Percentiles rank a stretch among this genome's conserved stretches.
These are phyloP conservation scores for Chaetodon auriga DNA, from an alignment of 2,113 vertebrate species.

Conservation along the genomic window DNA sequence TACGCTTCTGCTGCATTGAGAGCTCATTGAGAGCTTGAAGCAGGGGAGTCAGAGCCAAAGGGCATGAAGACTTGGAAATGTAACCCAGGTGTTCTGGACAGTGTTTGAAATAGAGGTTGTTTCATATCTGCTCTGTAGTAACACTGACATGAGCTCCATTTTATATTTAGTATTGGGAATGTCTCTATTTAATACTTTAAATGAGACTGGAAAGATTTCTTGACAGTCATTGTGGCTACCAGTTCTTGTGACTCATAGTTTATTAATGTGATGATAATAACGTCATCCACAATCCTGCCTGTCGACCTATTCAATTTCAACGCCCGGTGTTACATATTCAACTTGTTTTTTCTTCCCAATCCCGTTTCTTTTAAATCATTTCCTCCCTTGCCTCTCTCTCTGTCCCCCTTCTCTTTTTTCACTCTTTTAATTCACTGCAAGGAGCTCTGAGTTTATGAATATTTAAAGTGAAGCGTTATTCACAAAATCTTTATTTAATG, in stretches of 20 bases:
- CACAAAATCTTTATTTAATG: constrained; percentile 70
- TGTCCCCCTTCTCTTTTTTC: neutral
- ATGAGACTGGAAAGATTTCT: constrained; percentile 20
- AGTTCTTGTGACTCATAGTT: constrained; percentile 19
- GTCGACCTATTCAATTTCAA: constrained; percentile 37
- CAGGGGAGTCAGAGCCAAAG: neutral
- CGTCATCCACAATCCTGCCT: constrained; percentile 10
- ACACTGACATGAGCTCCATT: neutral
- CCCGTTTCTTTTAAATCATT: constrained; percentile 32
- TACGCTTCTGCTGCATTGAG: neutral
- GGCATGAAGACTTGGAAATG: neutral
- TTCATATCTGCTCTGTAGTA: constrained; percentile 15
- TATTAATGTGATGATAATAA: constrained; percentile 2
- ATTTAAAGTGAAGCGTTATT: constrained; percentile 64
- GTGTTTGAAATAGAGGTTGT: constrained; percentile 9
- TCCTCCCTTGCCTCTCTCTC: neutral
- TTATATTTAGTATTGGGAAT: constrained; percentile 4
- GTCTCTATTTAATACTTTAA: constrained; percentile 9
- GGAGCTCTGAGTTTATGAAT: constrained; percentile 60
- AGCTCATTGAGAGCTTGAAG: neutral
- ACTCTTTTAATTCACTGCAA: constrained; percentile 50
- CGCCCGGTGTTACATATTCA: constrained; percentile 29
- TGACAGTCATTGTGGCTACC: neutral
- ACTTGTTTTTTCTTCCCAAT: neutral
- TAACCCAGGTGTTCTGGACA: neutral